A percentile compares a stretch with the other conserved stretches of the same genome.
Evolutionary conservation across 1,140 invertebrate genomes (phyloP).

Genomic region (Pissodes strobi): DNA sequence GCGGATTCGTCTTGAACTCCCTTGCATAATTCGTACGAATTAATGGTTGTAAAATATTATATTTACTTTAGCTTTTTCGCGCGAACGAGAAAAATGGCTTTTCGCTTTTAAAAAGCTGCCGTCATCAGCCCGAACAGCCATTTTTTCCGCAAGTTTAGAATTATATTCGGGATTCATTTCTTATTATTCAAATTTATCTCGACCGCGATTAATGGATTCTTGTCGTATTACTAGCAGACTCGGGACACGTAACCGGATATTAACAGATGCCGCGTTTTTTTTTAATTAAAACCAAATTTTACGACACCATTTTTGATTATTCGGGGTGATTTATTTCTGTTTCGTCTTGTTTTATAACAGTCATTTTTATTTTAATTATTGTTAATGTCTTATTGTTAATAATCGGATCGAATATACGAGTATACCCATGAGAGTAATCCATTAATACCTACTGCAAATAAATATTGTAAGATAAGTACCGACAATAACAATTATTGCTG

Average conservation of each 20-base stretch:
- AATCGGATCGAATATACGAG: too few relatives aligned
- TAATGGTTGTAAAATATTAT: too few relatives aligned
- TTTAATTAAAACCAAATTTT: slow-evolving; percentile 30
- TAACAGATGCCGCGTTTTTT: slow-evolving; percentile 18
- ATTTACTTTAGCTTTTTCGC: too few relatives aligned
- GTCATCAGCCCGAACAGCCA: background rate
- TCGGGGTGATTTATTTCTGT: slow-evolving; percentile 4
- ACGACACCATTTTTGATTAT: slow-evolving; percentile 10
- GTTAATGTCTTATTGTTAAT: too few relatives aligned
- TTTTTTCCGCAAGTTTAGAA: slow-evolving; percentile 17
- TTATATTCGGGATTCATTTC: slow-evolving; percentile 11
- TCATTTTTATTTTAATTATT: too few relatives aligned
- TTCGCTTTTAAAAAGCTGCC: slow-evolving; percentile 6
- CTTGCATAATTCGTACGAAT: too few relatives aligned
- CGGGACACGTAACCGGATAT: slow-evolving; percentile 27
- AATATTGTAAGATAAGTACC: too few relatives aligned
- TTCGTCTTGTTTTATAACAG: background rate
- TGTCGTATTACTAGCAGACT: slow-evolving; percentile 21
- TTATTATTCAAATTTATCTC: slow-evolving; percentile 23
- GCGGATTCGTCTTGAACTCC: too few relatives aligned
- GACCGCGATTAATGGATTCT: slow-evolving; percentile 20
- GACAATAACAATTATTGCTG: too few relatives aligned
- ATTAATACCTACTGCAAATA: too few relatives aligned
- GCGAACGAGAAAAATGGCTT: slow-evolving; percentile 17
- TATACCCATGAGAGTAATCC: too few relatives aligned